A percentile compares a stretch with the other conserved stretches of the same genome.
These are phyloP conservation scores for Solea solea DNA, from an alignment of 2,113 vertebrate species.

Conservation along the genomic window DNA sequence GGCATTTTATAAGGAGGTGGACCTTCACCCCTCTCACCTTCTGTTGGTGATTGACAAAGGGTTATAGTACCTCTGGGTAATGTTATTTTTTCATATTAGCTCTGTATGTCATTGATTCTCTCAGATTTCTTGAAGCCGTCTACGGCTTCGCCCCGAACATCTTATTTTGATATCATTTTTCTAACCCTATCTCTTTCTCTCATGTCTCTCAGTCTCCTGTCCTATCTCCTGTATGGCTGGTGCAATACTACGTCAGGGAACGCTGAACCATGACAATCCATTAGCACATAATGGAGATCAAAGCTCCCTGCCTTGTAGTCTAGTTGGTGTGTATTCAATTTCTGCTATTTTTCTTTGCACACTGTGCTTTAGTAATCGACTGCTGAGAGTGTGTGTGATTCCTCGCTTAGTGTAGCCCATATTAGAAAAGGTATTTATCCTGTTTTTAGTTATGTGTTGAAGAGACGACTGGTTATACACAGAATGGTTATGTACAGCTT, in stretches of 20 bases:
- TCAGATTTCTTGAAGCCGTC: neutral
- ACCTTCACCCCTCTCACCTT: neutral
- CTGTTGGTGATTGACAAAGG: slow-evolving; percentile 10
- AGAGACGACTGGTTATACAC: neutral
- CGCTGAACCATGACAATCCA: slow-evolving; percentile 38
- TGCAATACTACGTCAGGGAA: slow-evolving; percentile 29
- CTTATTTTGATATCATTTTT: slow-evolving; percentile 25
- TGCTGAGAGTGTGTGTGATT: neutral
- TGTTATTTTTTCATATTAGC: neutral
- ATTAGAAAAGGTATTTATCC: slow-evolving; percentile 1
- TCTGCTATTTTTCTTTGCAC: neutral
- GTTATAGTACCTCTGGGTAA: neutral
- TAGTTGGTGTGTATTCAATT: slow-evolving; percentile 16
- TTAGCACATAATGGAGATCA: slow-evolving; percentile 44
- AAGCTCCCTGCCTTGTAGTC: slow-evolving; percentile 4
- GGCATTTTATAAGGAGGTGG: slow-evolving; percentile 1
- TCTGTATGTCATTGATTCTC: neutral
- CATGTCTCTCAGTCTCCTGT: neutral
- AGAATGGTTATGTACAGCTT: slow-evolving; percentile 5
- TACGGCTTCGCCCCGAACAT: neutral
- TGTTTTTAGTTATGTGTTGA: neutral
- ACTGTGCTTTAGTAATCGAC: neutral
- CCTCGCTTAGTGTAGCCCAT: neutral
- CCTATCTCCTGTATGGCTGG: slow-evolving; percentile 13
- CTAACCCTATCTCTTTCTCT: neutral